phyloP scores from a whole-genome alignment of 2,888 invertebrate species.

The Orthonychiurus folsomi region DNA sequence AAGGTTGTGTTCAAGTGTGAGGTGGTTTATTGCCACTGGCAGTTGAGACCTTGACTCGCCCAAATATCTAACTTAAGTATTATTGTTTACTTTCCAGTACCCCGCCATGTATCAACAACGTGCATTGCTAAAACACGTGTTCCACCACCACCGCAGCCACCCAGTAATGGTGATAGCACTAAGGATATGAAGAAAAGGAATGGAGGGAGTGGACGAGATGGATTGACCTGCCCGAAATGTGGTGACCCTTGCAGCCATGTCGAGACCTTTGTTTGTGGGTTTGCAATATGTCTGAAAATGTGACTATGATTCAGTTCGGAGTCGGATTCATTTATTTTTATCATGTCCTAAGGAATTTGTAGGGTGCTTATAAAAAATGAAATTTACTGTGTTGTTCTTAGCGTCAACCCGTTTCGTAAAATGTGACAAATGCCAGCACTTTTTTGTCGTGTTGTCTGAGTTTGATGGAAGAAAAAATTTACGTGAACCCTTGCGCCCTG shows the following conservation, averaged over 20 bases:
- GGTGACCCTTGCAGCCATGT: conserved; percentile 95
- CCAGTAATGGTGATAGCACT: conserved; percentile 15
- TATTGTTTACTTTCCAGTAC: too few relatives aligned
- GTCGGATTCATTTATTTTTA: conserved; percentile 5
- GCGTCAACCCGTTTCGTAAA: conserved; percentile 90
- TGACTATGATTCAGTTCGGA: too few relatives aligned
- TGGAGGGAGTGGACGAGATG: conserved; percentile 47
- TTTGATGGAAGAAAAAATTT: conserved; percentile 75
- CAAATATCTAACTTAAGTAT: too few relatives aligned
- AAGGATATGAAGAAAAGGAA: conserved; percentile 26
- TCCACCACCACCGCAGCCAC: conserved; percentile 27
- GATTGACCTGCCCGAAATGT: conserved; percentile 87
- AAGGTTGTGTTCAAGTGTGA: too few relatives aligned
- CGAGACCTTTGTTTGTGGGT: conserved; percentile 85
- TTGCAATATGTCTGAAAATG: too few relatives aligned
- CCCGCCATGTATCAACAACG: too few relatives aligned
- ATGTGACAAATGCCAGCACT: conserved; percentile 96
- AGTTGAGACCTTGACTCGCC: too few relatives aligned
- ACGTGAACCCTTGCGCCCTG: conserved; percentile 47
- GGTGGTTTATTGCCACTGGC: too few relatives aligned
- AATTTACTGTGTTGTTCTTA: too few relatives aligned
- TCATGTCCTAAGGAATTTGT: conserved; percentile 2
- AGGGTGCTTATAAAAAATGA: too few relatives aligned
- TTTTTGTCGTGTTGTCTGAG: conserved; percentile 91
- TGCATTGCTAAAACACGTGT: too few relatives aligned